Conservation (phyloP, 1,140 invertebrate genomes). For the Bursaphelenchus mucronatus region DNA sequence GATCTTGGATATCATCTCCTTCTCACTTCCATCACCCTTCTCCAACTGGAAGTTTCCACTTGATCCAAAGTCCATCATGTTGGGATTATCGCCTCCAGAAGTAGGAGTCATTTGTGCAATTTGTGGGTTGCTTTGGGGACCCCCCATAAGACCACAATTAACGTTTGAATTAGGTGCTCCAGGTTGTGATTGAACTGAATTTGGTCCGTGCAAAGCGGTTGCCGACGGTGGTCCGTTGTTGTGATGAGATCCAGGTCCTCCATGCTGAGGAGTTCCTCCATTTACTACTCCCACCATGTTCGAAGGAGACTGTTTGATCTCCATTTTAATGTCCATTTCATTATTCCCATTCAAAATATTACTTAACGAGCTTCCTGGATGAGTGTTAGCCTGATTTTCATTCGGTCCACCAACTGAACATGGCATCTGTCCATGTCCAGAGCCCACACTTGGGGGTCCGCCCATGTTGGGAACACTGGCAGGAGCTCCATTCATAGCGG, state of each 20-base stretch:
- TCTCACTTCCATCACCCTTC: constrained; percentile 7
- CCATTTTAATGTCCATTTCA: constrained; percentile 7
- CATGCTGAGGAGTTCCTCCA: constrained; percentile 27
- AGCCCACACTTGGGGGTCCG: constrained; percentile 24
- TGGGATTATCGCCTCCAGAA: constrained; percentile 5
- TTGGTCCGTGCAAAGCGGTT: neutral
- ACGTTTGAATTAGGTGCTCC: constrained; percentile 19
- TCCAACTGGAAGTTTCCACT: neutral
- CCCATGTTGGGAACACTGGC: constrained; percentile 9
- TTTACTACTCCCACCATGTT: constrained; percentile 16
- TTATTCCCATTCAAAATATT: constrained; percentile 5
- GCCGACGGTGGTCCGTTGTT: constrained; percentile 20
- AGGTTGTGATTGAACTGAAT: constrained; percentile 25
- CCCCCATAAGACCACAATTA: neutral
- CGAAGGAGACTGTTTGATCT: constrained; percentile 28
- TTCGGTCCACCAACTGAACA: neutral
- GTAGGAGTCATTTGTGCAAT: constrained; percentile 16
- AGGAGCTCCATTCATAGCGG: neutral
- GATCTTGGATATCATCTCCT: constrained; percentile 27
- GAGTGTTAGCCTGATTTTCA: constrained; percentile 4
- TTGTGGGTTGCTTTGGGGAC: constrained; percentile 12
- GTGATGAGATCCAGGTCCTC: constrained; percentile 17
- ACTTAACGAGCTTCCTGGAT: neutral
- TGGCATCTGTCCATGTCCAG: constrained; percentile 27
- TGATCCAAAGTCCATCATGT: constrained; percentile 8